A percentile compares a stretch with the other conserved stretches of the same genome.
phyloP scores from a whole-genome alignment of 1,140 invertebrate genomes.

The Ooceraea biroi region DNA sequence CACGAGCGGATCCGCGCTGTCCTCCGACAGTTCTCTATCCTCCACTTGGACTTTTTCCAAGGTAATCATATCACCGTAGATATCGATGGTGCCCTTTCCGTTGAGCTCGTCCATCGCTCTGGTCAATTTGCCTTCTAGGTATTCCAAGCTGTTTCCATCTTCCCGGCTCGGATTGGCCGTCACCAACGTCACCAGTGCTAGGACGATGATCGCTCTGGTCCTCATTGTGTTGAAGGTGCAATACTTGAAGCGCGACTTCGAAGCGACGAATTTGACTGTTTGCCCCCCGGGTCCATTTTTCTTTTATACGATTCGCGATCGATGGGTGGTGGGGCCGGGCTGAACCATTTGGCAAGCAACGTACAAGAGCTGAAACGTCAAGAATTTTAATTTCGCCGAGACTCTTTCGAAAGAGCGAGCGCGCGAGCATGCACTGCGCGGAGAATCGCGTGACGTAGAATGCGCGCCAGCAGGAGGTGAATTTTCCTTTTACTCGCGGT shows the following conservation, averaged over 20 bases:
- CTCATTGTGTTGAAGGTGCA: conserved; percentile 64
- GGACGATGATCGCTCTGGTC: conserved; percentile 55
- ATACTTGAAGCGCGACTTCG: conserved; percentile 42
- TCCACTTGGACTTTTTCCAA: conserved; percentile 78
- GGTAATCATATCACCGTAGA: conserved; percentile 81
- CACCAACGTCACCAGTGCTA: conserved; percentile 64
- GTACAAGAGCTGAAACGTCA: conserved; percentile 74
- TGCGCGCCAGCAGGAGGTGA: conserved; percentile 59
- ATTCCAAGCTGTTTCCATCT: conserved; percentile 51
- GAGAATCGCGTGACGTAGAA: conserved; percentile 62
- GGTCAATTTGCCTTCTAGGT: conserved; percentile 76
- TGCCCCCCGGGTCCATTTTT: conserved; percentile 77
- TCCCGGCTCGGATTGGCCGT: conserved; percentile 43
- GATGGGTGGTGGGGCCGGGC: conserved; percentile 77
- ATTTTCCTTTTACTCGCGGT: conserved; percentile 83
- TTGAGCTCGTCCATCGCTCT: conserved; percentile 80
- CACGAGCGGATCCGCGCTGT: conserved; percentile 78
- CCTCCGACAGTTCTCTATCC: conserved; percentile 23
- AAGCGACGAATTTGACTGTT: conserved; percentile 81
- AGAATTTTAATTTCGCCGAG: conserved; percentile 83
- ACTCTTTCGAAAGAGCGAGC: conserved; percentile 38
- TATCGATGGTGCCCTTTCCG: conserved; percentile 74
- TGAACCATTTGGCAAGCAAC: conserved; percentile 85
- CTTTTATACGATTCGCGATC: conserved; percentile 81
- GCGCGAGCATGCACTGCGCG: conserved; percentile 21